These are phyloP conservation scores for Furnarius figulus DNA, from an alignment of 2,113 vertebrate genomes.

Conservation along the genomic window DNA sequence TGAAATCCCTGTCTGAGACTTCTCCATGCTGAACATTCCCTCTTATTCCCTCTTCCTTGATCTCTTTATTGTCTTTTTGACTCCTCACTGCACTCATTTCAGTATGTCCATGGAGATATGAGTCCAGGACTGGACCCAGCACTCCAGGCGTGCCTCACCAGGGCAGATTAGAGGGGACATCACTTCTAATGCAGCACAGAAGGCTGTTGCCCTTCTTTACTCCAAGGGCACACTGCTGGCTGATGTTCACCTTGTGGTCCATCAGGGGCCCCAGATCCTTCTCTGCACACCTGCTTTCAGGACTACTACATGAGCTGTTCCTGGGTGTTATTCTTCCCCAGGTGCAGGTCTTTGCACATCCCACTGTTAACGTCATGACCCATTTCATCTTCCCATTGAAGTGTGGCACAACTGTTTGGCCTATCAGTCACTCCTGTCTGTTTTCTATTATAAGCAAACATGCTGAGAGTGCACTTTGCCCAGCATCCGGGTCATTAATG, in stretches of 20 bases:
- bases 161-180: not conserved
- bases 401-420: not conserved
- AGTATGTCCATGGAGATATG: not conserved
- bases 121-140: not conserved
- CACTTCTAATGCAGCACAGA: not conserved
- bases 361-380: not conserved
- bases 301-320: not conserved
- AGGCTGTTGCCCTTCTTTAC: not conserved
- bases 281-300: not conserved
- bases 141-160: not conserved
- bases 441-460: not conserved
- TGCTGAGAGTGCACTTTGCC: not conserved
- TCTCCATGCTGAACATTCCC: not conserved
- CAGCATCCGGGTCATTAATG: not conserved
- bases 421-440: not conserved
- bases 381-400: not conserved
- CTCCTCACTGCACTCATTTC: not conserved
- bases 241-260: not conserved
- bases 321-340: not conserved
- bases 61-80: not conserved
- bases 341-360: not conserved
- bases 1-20: not conserved
- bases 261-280: not conserved
- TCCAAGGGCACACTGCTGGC: not conserved
- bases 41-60: not conserved